Conservation (phyloP, 2,888 invertebrate genomes). For the Phortica okadai region DNA sequence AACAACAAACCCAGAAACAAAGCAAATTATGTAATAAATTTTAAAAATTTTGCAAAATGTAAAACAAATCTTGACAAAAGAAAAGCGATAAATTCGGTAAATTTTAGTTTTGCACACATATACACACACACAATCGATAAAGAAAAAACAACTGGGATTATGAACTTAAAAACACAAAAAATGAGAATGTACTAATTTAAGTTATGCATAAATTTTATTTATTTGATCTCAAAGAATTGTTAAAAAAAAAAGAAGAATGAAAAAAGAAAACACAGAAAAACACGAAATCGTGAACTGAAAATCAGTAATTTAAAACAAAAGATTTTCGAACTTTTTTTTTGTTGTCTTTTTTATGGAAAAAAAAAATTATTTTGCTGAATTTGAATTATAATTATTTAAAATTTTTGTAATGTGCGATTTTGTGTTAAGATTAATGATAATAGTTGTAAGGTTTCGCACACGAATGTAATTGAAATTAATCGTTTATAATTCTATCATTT, state of each 20-base stretch:
- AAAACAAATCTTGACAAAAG: slow-evolving; percentile 26
- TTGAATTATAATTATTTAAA: not conserved
- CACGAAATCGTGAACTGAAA: slow-evolving; percentile 31
- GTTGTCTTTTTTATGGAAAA: not conserved
- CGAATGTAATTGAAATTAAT: not conserved
- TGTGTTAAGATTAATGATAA: not conserved
- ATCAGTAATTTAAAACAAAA: not conserved
- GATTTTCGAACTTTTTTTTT: not conserved
- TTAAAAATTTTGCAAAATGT: not conserved
- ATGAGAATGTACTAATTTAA: slow-evolving; percentile 53
- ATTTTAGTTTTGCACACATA: not conserved
- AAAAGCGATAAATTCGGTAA: not conserved
- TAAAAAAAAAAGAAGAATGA: slow-evolving; percentile 51
- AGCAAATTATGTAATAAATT: not conserved
- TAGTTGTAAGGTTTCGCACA: not conserved
- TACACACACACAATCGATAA: too few species aligned
- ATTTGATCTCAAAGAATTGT: slow-evolving; percentile 69
- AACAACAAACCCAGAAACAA: not conserved
- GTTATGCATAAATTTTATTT: slow-evolving; percentile 49
- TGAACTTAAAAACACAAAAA: slow-evolving; percentile 32
- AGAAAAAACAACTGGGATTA: not conserved
- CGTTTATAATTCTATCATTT: slow-evolving; percentile 2
- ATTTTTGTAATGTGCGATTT: not conserved
- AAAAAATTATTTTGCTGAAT: not conserved
- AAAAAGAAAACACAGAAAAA: slow-evolving; percentile 25